Base-by-base conservation (phyloP, 2,888 invertebrate genomes). In the Prosapia bicincta region DNA sequence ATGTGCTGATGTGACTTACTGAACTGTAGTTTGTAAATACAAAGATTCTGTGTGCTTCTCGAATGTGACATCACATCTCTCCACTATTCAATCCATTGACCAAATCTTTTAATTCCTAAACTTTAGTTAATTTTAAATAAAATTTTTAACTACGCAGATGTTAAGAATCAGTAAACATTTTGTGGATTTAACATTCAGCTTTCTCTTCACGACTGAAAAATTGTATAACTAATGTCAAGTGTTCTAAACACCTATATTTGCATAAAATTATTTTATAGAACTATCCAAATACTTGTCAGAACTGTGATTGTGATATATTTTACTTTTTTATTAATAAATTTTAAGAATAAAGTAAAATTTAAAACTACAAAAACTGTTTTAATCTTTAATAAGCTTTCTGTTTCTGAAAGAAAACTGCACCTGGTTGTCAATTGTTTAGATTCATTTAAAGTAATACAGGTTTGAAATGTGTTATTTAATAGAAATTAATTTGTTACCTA, bases 21-120 rank as follows among this genome's bases (percentile, higher is more conserved):
- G 66, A 32, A 30, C 30, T 66, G 65, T 30, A n/a, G 72, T 38
- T 67, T 73, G 73, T 73, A 73, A 67, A 73, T 73, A 73, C 54
- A 54, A 54, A 54, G 20, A 54, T 54, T 54, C 54, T 54, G 54
- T 54, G 54, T 54, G 54, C 54, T 54, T 54, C 54, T 54, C 20
- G 54, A 54, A 54, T 2, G 2, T 54, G 20, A 20, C 54, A 54
- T 54, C 54, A 54, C 54, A 54, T 20, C 13, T 54, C 54, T 54
- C 54, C 20, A 20, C 54, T 54, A 20, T 20, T 54, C 20, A 54
- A 54, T 3, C 20, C 54, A 6, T 15, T 20, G 54, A 54, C 20
- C 54, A 13, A 54, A 20, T 20, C 54, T 20, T 38, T 38, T 54
- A 54, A 54, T 54, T 20, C 20, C 54, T 54, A 20, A 13, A n/a